Conservation (phyloP, 2,797 vertebrate genomes). For the Anisognathus igniventris region DNA sequence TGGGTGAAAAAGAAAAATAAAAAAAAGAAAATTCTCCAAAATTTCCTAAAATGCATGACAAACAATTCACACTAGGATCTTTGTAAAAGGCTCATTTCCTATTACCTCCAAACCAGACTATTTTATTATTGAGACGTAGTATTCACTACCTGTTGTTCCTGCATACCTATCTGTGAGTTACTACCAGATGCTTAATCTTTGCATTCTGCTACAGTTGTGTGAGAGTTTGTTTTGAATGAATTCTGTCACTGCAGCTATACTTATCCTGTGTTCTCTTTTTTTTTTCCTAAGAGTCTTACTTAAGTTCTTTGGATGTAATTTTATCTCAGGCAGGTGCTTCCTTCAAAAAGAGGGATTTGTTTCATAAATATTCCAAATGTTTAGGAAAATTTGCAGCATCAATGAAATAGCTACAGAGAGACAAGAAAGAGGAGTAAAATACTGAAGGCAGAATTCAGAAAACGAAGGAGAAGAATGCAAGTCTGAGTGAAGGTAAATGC, state of each 20-base stretch:
- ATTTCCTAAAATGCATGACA: neutral
- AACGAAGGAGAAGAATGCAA: neutral
- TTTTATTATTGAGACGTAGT: neutral
- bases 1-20: neutral
- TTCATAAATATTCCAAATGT: neutral
- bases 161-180: neutral
- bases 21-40: neutral
- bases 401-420: neutral
- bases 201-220: neutral
- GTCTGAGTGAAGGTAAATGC: rapidly evolving
- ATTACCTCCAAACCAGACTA: neutral
- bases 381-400: neutral
- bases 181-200: neutral
- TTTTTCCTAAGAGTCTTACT: neutral
- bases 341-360: neutral
- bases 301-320: neutral
- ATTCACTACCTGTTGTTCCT: neutral
- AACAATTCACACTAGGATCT: neutral
- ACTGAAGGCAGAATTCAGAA: neutral
- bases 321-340: neutral
- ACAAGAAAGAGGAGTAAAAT: neutral
- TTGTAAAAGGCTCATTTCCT: neutral
- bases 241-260: neutral
- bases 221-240: neutral
- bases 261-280: neutral